A percentile compares a stretch with the other conserved stretches of the same genome.
Evolutionary conservation across 2,888 invertebrate genomes (phyloP).

Genomic region (Euzophera pinguis): DNA sequence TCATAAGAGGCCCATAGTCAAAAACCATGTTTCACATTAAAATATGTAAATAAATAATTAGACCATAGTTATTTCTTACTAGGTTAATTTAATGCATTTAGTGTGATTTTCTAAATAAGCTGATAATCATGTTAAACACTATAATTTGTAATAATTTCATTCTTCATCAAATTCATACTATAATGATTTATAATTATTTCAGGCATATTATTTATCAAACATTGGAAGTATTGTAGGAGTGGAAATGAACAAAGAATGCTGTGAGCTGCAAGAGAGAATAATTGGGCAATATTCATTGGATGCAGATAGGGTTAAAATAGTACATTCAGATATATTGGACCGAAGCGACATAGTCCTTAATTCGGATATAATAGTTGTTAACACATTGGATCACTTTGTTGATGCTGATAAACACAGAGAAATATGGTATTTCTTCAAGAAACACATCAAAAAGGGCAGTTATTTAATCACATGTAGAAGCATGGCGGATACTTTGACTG

Average conservation of each 20-base stretch:
- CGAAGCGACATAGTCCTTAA: constrained; percentile 71
- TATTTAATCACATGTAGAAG: constrained; percentile 81
- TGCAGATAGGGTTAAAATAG: constrained; percentile 70
- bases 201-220: constrained; percentile 82
- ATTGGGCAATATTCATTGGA: constrained; percentile 75
- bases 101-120: too few relatives aligned
- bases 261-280: constrained; percentile 80
- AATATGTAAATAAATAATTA: too few relatives aligned
- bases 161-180: not conserved
- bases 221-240: constrained; percentile 81
- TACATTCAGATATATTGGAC: constrained; percentile 80
- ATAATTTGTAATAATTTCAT: too few relatives aligned
- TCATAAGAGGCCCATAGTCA: too few relatives aligned
- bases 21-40: too few relatives aligned
- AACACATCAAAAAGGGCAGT: constrained; percentile 74
- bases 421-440: constrained; percentile 81
- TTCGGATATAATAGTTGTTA: constrained; percentile 83
- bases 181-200: constrained; percentile 30
- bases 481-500: constrained; percentile 72
- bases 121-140: too few relatives aligned
- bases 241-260: constrained; percentile 84
- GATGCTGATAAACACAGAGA: constrained; percentile 76
- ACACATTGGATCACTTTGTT: constrained; percentile 85
- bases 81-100: too few relatives aligned
- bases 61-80: too few relatives aligned